A percentile compares a stretch with the other conserved stretches of the same genome.
phyloP scores from a whole-genome alignment of 2,113 vertebrate species.

The Orcinus orca region DNA sequence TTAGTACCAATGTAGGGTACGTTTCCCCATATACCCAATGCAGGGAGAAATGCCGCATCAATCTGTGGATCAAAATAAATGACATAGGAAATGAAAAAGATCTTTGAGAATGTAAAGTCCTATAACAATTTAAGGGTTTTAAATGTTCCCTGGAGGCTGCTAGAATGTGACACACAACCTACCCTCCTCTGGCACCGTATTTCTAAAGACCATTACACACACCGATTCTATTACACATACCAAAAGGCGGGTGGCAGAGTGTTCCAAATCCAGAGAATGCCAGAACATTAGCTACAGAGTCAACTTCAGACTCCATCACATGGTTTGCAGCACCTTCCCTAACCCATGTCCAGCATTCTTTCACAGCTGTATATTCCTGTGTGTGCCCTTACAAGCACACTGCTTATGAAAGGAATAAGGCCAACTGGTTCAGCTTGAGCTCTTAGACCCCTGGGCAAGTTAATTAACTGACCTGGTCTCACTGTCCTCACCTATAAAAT shows the following conservation, averaged over 20 bases:
- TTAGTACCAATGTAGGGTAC: neutral
- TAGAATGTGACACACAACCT: neutral
- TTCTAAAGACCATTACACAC: neutral
- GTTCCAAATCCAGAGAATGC: neutral
- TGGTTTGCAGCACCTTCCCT: neutral
- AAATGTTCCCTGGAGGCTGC: neutral
- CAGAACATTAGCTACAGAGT: neutral
- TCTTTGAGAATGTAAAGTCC: neutral
- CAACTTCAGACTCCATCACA: neutral
- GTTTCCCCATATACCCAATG: neutral
- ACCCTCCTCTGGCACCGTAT: neutral
- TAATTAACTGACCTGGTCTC: neutral
- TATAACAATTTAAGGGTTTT: neutral
- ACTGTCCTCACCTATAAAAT: neutral
- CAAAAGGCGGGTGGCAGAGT: neutral
- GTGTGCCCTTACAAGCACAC: fast-evolving
- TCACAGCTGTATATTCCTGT: neutral
- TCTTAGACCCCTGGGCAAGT: neutral
- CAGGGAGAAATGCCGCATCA: neutral
- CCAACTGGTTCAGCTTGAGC: neutral
- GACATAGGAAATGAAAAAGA: neutral
- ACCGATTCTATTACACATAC: neutral
- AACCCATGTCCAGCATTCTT: neutral
- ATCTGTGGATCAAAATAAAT: neutral
- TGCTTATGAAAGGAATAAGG: neutral